Evolutionary conservation across 1,140 invertebrate species (phyloP), one percentile per base, ranked within the genome.

Genomic region (Achroia grisella): DNA sequence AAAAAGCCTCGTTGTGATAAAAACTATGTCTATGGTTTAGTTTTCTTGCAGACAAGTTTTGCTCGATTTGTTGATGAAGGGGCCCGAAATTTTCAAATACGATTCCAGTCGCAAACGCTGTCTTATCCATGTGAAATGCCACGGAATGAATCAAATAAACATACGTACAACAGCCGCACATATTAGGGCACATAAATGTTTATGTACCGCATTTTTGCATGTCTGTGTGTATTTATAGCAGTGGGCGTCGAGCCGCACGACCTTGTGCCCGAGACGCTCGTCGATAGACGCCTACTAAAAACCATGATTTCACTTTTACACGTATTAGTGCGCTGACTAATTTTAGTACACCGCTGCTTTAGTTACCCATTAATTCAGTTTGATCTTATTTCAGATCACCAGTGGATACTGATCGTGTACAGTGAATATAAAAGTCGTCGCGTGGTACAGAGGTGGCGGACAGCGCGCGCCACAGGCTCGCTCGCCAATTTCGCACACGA

Each of bases 401-500:
- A 6, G 6, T 23, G 17, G 17, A 23, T 6, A 23, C 2, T 23
- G 6, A 23, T 23, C 6, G 17, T 6, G 17, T 23, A 23, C 6
- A 3, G 17, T 3, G 17, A 6, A 23, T 15, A 23, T 6, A 6
- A 23, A 6, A 23, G 17, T 23, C n/a, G 15, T 10, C 32, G 0
- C 23, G 23, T 50, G 39, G 39, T 68, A 52, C 48, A 45, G 39
- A 39, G 50, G 50, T 49, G 45, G 44, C 51, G 62, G 58, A 60
- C 61, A 53, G 55, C 59, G 62, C 65, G 65, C 63, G 61, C 54
- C 54, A 52, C 51, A 36, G 39, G 62, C 54, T 52, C 59, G 64
- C 57, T 67, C 62, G 72, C 79, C 79, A 83, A 80, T 83, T 83
- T 79, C 69, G 79, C 79, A 69, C 69, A 64, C 62, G 68, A 66